These are phyloP conservation scores for Cydia fagiglandana DNA, from an alignment of 1,140 invertebrate species.

Conservation along the genomic window DNA sequence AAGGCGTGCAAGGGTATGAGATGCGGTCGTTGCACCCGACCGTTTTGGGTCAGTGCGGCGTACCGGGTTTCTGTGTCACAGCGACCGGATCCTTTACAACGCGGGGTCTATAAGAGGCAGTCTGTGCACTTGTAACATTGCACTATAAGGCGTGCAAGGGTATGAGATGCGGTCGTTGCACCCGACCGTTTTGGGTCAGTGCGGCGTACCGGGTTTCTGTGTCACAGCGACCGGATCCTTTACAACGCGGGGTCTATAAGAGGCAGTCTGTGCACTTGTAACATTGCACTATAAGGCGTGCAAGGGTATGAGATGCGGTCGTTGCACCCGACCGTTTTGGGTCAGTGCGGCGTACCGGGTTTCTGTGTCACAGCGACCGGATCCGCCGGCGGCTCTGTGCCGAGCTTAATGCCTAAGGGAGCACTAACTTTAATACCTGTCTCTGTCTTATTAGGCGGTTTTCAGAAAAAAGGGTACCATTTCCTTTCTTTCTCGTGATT, in stretches of 20 bases:
- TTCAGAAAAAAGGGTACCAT: too few relatives aligned
- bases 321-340: slow-evolving; percentile 34
- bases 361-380: slow-evolving; percentile 64
- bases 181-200: slow-evolving; percentile 30
- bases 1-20: slow-evolving; percentile 10
- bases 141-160: background rate
- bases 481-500: too few relatives aligned
- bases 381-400: slow-evolving; percentile 43
- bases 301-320: slow-evolving; percentile 23
- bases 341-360: slow-evolving; percentile 47
- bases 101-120: background rate
- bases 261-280: background rate
- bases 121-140: background rate
- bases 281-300: slow-evolving; percentile 4
- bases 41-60: slow-evolving; percentile 33
- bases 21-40: slow-evolving; percentile 34
- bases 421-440: background rate
- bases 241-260: background rate
- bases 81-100: slow-evolving; percentile 36
- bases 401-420: slow-evolving; percentile 14
- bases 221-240: slow-evolving; percentile 49
- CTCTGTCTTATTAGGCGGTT: too few relatives aligned
- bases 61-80: slow-evolving; percentile 64
- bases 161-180: slow-evolving; percentile 11
- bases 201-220: slow-evolving; percentile 57